These are phyloP conservation scores for Tylochromis polylepis DNA, from an alignment of 2,113 vertebrate genomes.

Conservation along the genomic window DNA sequence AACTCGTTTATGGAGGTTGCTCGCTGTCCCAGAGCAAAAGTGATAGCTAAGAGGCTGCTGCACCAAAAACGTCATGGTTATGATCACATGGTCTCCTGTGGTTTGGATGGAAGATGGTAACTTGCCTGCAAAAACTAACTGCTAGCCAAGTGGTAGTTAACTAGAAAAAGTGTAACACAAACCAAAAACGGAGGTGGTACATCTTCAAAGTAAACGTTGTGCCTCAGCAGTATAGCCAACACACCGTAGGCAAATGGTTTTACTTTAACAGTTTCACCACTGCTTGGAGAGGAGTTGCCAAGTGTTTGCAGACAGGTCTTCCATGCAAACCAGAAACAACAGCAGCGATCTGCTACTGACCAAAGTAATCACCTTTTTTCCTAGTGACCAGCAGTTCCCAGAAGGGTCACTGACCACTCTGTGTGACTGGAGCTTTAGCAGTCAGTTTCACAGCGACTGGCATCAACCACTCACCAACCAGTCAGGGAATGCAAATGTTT, in stretches of 20 bases:
- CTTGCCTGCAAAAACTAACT: neutral
- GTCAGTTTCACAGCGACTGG: neutral
- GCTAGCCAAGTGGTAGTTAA: neutral
- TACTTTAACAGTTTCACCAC: neutral
- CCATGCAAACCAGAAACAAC: neutral
- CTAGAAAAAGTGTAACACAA: neutral
- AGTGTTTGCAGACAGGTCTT: neutral
- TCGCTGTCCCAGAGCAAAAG: fast-evolving
- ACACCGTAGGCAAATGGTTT: too few species aligned
- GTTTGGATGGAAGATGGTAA: neutral
- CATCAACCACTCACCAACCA: neutral
- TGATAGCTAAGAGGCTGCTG: neutral
- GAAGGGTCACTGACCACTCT: neutral
- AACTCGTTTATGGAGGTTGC: neutral
- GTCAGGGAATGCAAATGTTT: neutral
- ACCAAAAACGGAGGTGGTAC: neutral
- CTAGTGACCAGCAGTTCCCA: neutral
- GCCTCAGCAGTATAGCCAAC: too few species aligned
- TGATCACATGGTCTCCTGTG: neutral
- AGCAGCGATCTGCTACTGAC: neutral
- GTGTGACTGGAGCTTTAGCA: neutral
- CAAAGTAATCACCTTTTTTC: neutral
- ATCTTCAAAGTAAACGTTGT: too few species aligned
- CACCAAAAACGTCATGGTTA: neutral
- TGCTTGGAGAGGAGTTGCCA: neutral